phyloP scores from a whole-genome alignment of 2,888 invertebrate species.

The Octodonta nipae region DNA sequence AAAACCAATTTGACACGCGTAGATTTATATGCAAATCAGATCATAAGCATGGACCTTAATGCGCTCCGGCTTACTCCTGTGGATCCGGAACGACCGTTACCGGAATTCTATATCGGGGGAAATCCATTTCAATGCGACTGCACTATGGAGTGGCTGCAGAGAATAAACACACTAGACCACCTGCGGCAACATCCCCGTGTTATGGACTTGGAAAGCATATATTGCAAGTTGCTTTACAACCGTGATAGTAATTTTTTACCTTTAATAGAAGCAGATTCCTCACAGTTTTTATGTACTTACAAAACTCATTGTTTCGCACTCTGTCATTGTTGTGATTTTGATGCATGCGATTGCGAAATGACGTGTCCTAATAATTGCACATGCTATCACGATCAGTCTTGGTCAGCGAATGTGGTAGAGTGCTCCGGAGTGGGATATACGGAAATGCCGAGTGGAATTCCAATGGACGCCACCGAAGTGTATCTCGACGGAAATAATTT shows the following conservation, averaged over 20 bases:
- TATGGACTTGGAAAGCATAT: constrained; percentile 79
- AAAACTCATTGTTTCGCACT: constrained; percentile 86
- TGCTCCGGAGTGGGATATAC: constrained; percentile 72
- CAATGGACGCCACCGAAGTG: constrained; percentile 91
- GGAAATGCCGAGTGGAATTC: constrained; percentile 73
- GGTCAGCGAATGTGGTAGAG: constrained; percentile 86
- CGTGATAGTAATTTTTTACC: constrained; percentile 72
- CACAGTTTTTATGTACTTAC: constrained; percentile 84
- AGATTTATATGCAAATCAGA: constrained; percentile 84
- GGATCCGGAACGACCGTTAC: constrained; percentile 58
- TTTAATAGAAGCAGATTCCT: constrained; percentile 73
- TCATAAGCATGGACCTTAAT: constrained; percentile 79
- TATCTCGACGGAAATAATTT: constrained; percentile 87
- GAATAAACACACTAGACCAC: constrained; percentile 73
- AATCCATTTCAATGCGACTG: constrained; percentile 92
- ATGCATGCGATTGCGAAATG: constrained; percentile 95
- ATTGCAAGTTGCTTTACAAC: constrained; percentile 76
- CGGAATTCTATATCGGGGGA: constrained; percentile 84
- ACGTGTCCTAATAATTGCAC: constrained; percentile 87
- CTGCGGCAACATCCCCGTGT: constrained; percentile 78
- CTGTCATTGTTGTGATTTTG: constrained; percentile 93
- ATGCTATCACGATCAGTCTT: constrained; percentile 87
- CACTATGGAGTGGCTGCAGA: constrained; percentile 89
- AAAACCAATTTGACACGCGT: constrained; percentile 80
- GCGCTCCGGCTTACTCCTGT: constrained; percentile 72